Conservation (phyloP, 2,113 vertebrate genomes). For the Leucopsar rothschildi region DNA sequence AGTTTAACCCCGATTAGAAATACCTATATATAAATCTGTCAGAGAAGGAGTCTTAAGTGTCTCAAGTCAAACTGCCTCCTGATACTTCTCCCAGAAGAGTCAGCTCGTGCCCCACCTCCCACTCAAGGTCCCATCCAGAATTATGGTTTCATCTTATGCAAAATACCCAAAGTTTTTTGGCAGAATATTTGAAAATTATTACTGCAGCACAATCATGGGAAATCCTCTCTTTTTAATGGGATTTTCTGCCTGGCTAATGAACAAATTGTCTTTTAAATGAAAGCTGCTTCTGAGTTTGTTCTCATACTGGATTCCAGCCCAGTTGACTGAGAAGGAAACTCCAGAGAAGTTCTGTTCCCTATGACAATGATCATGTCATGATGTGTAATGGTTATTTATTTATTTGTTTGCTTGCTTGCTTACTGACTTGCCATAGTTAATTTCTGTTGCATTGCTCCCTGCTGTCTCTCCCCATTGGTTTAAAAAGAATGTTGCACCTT, state of each 20-base stretch:
- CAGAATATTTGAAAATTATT: not conserved
- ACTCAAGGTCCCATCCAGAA: not conserved
- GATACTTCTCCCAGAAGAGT: not conserved
- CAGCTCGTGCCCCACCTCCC: not conserved
- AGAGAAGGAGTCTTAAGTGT: not conserved
- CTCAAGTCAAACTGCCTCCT: not conserved
- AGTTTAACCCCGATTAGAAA: not conserved
- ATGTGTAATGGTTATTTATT: not conserved
- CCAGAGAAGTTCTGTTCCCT: not conserved
- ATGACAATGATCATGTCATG: not conserved
- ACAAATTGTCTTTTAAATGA: not conserved
- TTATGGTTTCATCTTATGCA: not conserved
- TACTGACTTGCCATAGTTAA: not conserved
- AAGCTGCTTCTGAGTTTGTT: not conserved
- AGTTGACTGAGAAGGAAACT: not conserved
- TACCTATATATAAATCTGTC: not conserved
- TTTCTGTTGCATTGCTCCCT: not conserved
- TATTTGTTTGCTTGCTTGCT: not conserved
- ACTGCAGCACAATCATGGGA: not conserved
- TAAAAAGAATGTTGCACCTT: not conserved
- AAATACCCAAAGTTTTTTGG: not conserved
- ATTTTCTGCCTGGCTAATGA: constrained; percentile 26
- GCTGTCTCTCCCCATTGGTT: not conserved
- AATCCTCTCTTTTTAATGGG: not conserved
- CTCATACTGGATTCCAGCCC: not conserved